Conservation (phyloP, 1,140 invertebrate species). For the Lasioglossum albipes region DNA sequence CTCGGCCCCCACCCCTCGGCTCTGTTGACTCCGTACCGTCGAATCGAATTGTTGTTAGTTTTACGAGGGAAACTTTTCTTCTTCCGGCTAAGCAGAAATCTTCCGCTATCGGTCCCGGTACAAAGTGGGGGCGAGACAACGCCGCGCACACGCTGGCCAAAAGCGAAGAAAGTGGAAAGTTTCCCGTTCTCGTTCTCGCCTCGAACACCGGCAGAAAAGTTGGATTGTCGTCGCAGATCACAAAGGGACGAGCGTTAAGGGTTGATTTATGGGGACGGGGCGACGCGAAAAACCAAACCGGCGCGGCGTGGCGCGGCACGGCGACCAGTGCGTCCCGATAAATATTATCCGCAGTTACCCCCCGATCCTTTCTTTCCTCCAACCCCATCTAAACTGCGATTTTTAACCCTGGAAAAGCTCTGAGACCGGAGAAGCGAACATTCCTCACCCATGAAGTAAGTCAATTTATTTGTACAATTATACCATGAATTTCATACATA, state of each 20-base stretch:
- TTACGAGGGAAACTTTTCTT: conserved; percentile 10
- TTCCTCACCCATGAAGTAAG: no score
- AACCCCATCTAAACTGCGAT: no score
- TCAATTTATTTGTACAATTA: no score
- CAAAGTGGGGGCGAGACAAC: neutral
- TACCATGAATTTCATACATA: no score
- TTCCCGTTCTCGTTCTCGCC: neutral
- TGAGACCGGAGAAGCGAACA: no score
- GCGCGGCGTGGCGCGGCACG: neutral
- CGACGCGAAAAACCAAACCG: conserved; percentile 23
- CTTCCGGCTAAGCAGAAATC: conserved; percentile 8
- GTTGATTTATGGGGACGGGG: conserved; percentile 35
- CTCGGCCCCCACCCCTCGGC: neutral
- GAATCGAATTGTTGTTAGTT: conserved; percentile 19
- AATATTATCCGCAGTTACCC: conserved; percentile 38
- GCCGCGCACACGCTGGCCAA: neutral
- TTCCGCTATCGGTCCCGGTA: neutral
- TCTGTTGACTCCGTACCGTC: neutral
- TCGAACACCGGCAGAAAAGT: conserved; percentile 25
- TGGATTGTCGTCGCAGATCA: conserved; percentile 40
- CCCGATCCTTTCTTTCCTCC: neutral
- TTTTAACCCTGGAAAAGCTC: no score
- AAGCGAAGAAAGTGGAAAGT: conserved; percentile 5
- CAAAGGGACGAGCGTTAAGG: conserved; percentile 46
- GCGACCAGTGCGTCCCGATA: conserved; percentile 26